phyloP scores from a whole-genome alignment of 2,113 vertebrate species.

The Etia nguti region DNA sequence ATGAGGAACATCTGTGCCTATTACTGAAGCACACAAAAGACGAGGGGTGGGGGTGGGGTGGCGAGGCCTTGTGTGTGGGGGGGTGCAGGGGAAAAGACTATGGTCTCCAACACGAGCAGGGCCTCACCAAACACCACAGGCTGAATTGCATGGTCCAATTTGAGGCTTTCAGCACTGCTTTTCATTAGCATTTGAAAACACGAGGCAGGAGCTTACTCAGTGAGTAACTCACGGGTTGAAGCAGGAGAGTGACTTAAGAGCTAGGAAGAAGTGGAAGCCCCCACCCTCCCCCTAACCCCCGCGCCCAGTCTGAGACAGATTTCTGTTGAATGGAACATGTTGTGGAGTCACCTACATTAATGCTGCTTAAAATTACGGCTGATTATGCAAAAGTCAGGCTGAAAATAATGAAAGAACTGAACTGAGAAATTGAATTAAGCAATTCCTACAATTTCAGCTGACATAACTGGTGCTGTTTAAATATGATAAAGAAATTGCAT shows the following conservation, averaged over 20 bases:
- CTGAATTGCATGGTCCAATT: slow-evolving; percentile 75
- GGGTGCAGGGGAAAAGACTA: slow-evolving; percentile 7
- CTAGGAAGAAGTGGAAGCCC: slow-evolving; percentile 17
- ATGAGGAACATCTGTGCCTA: slow-evolving; percentile 81
- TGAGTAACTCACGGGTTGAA: slow-evolving; percentile 52
- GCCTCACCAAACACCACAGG: slow-evolving; percentile 71
- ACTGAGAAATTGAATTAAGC: background rate
- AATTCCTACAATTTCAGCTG: background rate
- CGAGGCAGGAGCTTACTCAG: slow-evolving; percentile 39
- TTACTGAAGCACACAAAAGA: slow-evolving; percentile 74
- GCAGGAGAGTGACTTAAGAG: slow-evolving; percentile 56
- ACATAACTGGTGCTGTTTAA: background rate
- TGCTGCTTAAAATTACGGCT: background rate
- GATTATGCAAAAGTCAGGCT: background rate
- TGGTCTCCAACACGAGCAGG: slow-evolving; percentile 63
- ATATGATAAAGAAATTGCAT: background rate
- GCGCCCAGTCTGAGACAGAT: background rate
- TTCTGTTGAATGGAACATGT: slow-evolving; percentile 21
- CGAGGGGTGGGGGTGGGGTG: background rate
- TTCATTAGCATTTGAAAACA: slow-evolving; percentile 78
- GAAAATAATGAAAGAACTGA: background rate
- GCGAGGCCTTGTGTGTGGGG: background rate
- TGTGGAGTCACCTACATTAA: slow-evolving; percentile 12
- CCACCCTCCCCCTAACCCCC: background rate
- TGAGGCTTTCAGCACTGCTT: slow-evolving; percentile 67